Evolutionary conservation across 1,140 invertebrate species (phyloP).

Genomic region (Babylonia areolata): DNA sequence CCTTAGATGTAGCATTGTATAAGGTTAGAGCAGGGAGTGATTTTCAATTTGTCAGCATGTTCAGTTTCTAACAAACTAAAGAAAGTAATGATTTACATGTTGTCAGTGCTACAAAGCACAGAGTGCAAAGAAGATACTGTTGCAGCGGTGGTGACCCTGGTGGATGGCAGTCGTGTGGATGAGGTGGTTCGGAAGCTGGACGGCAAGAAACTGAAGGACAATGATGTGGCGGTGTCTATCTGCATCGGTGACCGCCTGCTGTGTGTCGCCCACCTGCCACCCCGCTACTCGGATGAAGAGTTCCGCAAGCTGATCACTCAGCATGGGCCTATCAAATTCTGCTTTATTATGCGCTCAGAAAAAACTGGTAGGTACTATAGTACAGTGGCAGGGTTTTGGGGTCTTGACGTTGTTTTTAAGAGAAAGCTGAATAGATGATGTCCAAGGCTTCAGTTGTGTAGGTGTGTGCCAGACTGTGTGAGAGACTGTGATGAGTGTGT

Average conservation of each 20-base stretch:
- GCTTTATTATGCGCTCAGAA: slow-evolving; percentile 80
- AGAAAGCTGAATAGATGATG: background rate
- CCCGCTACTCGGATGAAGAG: slow-evolving; percentile 76
- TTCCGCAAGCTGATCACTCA: slow-evolving; percentile 76
- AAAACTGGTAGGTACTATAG: slow-evolving; percentile 78
- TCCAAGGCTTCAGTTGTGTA: no score
- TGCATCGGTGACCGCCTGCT: slow-evolving; percentile 78
- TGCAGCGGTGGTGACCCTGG: slow-evolving; percentile 59
- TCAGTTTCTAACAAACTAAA: no score
- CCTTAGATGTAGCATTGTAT: no score
- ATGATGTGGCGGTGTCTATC: slow-evolving; percentile 70
- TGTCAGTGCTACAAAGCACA: no score
- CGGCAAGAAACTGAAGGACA: slow-evolving; percentile 60
- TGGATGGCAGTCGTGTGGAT: slow-evolving; percentile 58
- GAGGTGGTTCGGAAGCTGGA: slow-evolving; percentile 56
- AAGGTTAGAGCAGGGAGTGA: no score
- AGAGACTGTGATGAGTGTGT: no score
- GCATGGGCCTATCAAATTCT: slow-evolving; percentile 77
- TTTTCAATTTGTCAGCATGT: no score
- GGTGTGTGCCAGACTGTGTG: no score
- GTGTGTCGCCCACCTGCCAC: slow-evolving; percentile 79
- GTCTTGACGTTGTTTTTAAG: no score
- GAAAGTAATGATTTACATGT: no score
- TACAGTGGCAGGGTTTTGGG: no score
- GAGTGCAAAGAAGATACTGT: no score